Conservation (phyloP, 2,113 vertebrate species). For the Circaetus cinerascens region DNA sequence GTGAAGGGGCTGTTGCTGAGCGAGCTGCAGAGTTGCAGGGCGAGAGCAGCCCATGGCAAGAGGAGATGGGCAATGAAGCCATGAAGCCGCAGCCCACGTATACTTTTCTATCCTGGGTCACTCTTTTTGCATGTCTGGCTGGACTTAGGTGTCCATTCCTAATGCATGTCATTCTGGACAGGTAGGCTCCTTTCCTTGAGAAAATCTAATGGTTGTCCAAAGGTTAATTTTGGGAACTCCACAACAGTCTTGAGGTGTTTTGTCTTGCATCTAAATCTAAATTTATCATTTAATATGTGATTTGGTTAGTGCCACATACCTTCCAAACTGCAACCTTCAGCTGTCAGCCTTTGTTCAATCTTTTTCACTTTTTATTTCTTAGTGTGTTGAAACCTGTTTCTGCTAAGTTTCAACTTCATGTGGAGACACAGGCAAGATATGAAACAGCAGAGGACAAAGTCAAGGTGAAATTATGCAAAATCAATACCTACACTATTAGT, state of each 20-base stretch:
- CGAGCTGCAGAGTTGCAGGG: fast-evolving
- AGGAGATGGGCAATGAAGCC: background rate
- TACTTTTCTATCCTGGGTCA: background rate
- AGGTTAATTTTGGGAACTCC: background rate
- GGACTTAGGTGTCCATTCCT: background rate
- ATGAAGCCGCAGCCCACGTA: background rate
- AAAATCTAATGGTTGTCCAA: background rate
- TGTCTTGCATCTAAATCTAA: background rate
- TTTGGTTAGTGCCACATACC: background rate
- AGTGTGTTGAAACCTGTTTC: background rate
- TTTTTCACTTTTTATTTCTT: background rate
- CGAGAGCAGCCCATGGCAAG: background rate
- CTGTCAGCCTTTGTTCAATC: background rate
- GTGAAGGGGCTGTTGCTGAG: background rate
- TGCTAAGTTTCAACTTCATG: background rate
- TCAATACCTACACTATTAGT: background rate
- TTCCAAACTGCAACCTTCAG: background rate
- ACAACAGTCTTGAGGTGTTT: background rate
- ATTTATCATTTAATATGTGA: background rate
- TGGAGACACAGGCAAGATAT: background rate
- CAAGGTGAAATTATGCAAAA: background rate
- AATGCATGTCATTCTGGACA: background rate
- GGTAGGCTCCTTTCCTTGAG: background rate
- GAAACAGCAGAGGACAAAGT: background rate
- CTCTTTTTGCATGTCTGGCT: background rate